A percentile compares a stretch with the other conserved stretches of the same genome.
Conservation (phyloP, 2,888 invertebrate species). For the Calameuta idolon region DNA sequence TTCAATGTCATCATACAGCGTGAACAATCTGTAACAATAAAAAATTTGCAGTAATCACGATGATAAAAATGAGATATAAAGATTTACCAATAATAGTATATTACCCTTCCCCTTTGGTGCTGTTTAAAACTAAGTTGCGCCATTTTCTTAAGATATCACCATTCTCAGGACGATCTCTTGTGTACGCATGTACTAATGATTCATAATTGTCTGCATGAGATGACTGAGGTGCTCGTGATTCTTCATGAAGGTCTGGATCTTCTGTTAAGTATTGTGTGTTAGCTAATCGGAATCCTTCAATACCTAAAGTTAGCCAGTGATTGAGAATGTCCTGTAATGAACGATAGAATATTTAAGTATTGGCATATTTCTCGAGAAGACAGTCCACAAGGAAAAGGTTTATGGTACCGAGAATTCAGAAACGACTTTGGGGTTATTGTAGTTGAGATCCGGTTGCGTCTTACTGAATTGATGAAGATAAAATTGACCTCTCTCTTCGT, state of each 20-base stretch:
- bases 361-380: neutral
- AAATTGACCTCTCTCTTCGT: conserved; percentile 74
- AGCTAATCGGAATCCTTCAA: conserved; percentile 83
- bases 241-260: conserved; percentile 70
- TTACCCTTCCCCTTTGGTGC: conserved; percentile 67
- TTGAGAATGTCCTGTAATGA: conserved; percentile 72
- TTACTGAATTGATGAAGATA: conserved; percentile 82
- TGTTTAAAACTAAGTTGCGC: conserved; percentile 73
- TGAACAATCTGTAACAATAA: conserved; percentile 47
- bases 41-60: neutral
- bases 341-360: conserved; percentile 4
- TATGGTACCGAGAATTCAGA: conserved; percentile 68
- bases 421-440: conserved; percentile 76
- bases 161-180: conserved; percentile 74
- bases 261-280: conserved; percentile 77
- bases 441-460: conserved; percentile 84
- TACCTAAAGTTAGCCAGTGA: conserved; percentile 81
- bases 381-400: neutral
- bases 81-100: neutral
- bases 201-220: conserved; percentile 69
- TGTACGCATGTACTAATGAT: conserved; percentile 75
- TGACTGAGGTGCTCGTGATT: conserved; percentile 61
- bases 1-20: conserved; percentile 54
- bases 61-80: neutral
- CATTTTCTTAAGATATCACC: conserved; percentile 74